These are phyloP conservation scores for Tethya wilhelma DNA, from an alignment of 37 sponge, comb jelly and placozoan species.

Conservation along the genomic window DNA sequence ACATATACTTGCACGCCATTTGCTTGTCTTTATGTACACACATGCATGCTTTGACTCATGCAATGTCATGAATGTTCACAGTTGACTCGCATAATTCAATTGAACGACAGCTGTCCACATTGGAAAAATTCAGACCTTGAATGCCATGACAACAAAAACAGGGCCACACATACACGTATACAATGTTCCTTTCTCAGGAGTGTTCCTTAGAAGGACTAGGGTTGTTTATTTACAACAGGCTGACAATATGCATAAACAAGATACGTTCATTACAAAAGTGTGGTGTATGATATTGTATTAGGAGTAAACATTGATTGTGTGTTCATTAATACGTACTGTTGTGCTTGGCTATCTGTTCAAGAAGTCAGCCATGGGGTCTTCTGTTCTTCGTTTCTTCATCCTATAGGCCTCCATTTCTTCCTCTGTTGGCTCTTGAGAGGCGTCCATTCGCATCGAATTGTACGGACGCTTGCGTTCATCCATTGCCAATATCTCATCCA, in stretches of 20 bases:
- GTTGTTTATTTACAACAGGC: too few species aligned
- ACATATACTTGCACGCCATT: too few species aligned
- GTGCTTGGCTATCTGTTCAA: conserved; percentile 1
- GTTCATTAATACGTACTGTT: not conserved
- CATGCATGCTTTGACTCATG: too few species aligned
- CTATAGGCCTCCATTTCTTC: conserved; percentile 96
- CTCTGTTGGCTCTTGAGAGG: conserved; percentile 75
- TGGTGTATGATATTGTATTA: not conserved
- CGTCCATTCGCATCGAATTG: conserved; percentile 89
- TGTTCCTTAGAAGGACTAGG: too few species aligned
- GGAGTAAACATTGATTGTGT: not conserved
- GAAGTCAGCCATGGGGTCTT: conserved; percentile 90
- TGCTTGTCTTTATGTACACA: too few species aligned
- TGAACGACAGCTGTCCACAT: too few species aligned
- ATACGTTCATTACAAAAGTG: not conserved
- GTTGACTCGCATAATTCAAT: too few species aligned
- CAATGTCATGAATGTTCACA: too few species aligned
- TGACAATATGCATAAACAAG: not conserved
- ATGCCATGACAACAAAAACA: too few species aligned
- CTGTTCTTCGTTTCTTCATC: conserved; percentile 64
- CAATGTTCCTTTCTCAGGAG: too few species aligned
- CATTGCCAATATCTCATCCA: conserved; percentile 47
- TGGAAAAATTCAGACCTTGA: too few species aligned
- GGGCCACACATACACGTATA: too few species aligned
- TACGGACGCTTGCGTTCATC: conserved; percentile 94